phyloP scores from a whole-genome alignment of 2,113 vertebrate species.

The Pagrus major region DNA sequence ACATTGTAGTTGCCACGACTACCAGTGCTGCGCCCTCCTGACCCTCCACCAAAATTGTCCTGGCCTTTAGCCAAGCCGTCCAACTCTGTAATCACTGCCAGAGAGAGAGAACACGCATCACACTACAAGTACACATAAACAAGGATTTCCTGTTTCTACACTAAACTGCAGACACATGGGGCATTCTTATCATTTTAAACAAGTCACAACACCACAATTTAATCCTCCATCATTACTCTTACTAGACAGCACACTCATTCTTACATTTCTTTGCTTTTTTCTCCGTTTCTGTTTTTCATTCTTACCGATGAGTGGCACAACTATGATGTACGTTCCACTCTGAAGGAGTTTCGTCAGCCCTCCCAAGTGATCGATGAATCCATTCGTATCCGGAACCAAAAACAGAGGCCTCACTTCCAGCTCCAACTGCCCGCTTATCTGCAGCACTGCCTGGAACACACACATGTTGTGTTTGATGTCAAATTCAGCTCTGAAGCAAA shows the following conservation, averaged over 20 bases:
- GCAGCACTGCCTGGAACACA: slow-evolving; percentile 90
- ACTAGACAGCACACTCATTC: not conserved
- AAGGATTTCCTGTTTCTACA: not conserved
- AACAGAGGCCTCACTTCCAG: slow-evolving; percentile 95
- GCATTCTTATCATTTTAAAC: slow-evolving; percentile 3
- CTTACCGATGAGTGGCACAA: slow-evolving; percentile 98
- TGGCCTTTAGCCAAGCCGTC: slow-evolving; percentile 97
- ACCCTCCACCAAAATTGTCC: slow-evolving; percentile 84
- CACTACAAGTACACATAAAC: not conserved
- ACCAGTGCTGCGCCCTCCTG: slow-evolving; percentile 78
- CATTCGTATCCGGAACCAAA: slow-evolving; percentile 96
- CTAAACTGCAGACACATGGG: not conserved
- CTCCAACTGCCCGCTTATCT: slow-evolving; percentile 93
- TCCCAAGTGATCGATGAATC: slow-evolving; percentile 96
- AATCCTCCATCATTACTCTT: not conserved
- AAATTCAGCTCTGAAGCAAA: not conserved
- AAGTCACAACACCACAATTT: slow-evolving; percentile 8
- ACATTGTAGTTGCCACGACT: slow-evolving; percentile 58
- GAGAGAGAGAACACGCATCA: slow-evolving; percentile 48
- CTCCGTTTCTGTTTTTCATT: not conserved
- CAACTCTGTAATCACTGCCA: slow-evolving; percentile 98
- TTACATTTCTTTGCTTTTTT: not conserved
- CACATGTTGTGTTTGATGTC: slow-evolving; percentile 16
- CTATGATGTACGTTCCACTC: slow-evolving; percentile 93
- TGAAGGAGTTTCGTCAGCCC: slow-evolving; percentile 89